Base-by-base conservation (phyloP, 2,888 invertebrate genomes). In the Harmothoe impar region DNA sequence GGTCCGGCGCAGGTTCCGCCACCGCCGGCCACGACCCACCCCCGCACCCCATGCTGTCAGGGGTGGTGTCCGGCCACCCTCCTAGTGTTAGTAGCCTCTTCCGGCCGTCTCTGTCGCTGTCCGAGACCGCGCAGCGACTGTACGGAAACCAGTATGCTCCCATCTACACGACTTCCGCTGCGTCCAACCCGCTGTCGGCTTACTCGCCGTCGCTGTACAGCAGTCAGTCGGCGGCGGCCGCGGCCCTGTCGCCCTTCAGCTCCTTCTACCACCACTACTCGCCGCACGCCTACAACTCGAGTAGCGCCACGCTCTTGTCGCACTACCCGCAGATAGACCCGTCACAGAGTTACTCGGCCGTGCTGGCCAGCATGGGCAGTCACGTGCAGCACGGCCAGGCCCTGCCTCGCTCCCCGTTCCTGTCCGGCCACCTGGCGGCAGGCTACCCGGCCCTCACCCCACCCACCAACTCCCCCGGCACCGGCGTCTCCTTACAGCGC, bases 331-430 rank as follows among this genome's bases (percentile, higher is more conserved):
- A 94, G 88, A 92, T 94, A 35, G 94, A 94, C 77, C 68, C 62
- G 23, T 94, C 94, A 0, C 89, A 62, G 89, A 94, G 94, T 0
- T 95, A 95, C 91, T 95, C 95, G 0, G 94, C 94, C 52, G 94
- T 94, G 52, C 93, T 95, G 90, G 94, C 94, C 91, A 94, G 94
- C 91, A 94, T 95, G 94, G 94, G 95, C 43, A 94, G 94, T 56
- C 94, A 94, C 56, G 93, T 93, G 17, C 94, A 94, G 90, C 94
- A 89, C 33, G 93, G 93, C 51, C 93, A 94, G 20, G 94, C 94
- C 52, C 93, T 94, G 91, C 94, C 94, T 90, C 93, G 90, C 25
- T 62, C 90, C 43, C 93, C 84, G 91, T 93, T 89, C 51, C 51
- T 78, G 54, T 43, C 77, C 0, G 29, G 29, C 43, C 78, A 68